Percentiles rank a stretch among this genome's conserved stretches.
phyloP scores from a whole-genome alignment of 2,113 vertebrate genomes.

The Egretta garzetta region DNA sequence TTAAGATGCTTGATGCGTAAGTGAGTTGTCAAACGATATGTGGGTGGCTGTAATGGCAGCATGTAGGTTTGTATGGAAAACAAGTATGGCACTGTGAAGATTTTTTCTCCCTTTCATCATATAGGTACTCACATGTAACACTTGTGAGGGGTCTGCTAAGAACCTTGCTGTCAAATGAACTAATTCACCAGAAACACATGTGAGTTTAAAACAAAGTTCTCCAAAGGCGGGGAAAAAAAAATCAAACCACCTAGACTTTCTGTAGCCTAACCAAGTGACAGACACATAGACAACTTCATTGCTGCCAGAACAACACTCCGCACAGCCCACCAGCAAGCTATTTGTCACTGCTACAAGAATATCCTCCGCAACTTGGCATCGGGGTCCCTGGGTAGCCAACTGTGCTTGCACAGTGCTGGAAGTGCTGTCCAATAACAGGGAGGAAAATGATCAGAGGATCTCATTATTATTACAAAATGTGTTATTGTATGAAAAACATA shows the following conservation, averaged over 20 bases:
- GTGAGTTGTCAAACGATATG: slow-evolving; percentile 75
- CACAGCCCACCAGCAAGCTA: slow-evolving; percentile 75
- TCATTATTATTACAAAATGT: slow-evolving; percentile 69
- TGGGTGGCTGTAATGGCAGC: slow-evolving; percentile 83
- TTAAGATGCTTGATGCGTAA: slow-evolving; percentile 73
- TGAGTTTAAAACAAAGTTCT: slow-evolving; percentile 70
- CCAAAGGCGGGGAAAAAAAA: not conserved
- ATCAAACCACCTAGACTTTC: slow-evolving; percentile 72
- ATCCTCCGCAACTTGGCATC: slow-evolving; percentile 78
- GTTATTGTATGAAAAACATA: slow-evolving; percentile 68
- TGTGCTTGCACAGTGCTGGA: slow-evolving; percentile 66
- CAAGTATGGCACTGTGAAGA: slow-evolving; percentile 82
- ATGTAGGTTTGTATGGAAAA: slow-evolving; percentile 84
- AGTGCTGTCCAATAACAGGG: slow-evolving; percentile 50
- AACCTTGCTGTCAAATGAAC: slow-evolving; percentile 61
- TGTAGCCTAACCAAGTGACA: slow-evolving; percentile 77
- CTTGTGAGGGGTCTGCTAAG: slow-evolving; percentile 61
- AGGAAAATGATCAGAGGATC: slow-evolving; percentile 65
- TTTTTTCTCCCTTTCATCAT: slow-evolving; percentile 72
- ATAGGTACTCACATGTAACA: slow-evolving; percentile 73
- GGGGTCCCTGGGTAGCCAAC: slow-evolving; percentile 75
- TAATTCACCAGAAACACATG: slow-evolving; percentile 66
- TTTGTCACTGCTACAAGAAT: slow-evolving; percentile 81
- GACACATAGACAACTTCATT: slow-evolving; percentile 78
- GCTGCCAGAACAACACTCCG: slow-evolving; percentile 78